A percentile compares a stretch with the other conserved stretches of the same genome.
Conservation (phyloP, 53 echinoderm and acorn worm species). For the Antedon mediterranea region DNA sequence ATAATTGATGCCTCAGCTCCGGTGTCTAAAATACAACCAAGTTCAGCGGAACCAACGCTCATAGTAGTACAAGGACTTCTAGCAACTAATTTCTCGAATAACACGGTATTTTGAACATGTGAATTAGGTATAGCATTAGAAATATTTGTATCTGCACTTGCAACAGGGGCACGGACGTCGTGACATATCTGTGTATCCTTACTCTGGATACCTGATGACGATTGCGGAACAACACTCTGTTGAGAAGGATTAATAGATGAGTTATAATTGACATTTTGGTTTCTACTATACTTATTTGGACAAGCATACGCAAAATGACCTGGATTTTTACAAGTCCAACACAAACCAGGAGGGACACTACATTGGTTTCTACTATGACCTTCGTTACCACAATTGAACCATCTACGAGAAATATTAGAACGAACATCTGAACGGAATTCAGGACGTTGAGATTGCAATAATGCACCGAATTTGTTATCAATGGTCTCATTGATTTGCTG, state of each 20-base stretch:
- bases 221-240: too few relatives aligned
- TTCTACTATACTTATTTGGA: background rate
- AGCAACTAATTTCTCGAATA: background rate
- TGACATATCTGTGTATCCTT: too few relatives aligned
- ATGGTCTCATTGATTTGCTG: background rate
- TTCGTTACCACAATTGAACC: slow-evolving; percentile 18
- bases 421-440: background rate
- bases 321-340: background rate
- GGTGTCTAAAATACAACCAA: slow-evolving; percentile 24
- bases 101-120: background rate
- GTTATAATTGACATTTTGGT: background rate
- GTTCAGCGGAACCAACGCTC: background rate
- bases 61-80: slow-evolving; percentile 12
- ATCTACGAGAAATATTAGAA: background rate
- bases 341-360: background rate
- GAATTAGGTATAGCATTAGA: too few relatives aligned
- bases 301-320: background rate
- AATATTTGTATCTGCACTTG: too few relatives aligned
- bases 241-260: too few relatives aligned
- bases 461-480: background rate
- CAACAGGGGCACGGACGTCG: too few relatives aligned
- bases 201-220: too few relatives aligned
- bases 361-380: slow-evolving; percentile 1
- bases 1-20: slow-evolving; percentile 25
- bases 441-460: background rate